A percentile compares a stretch with the other conserved stretches of the same genome.
These are phyloP conservation scores for Aricia agestis DNA, from an alignment of 1,140 invertebrate species.

Conservation along the genomic window DNA sequence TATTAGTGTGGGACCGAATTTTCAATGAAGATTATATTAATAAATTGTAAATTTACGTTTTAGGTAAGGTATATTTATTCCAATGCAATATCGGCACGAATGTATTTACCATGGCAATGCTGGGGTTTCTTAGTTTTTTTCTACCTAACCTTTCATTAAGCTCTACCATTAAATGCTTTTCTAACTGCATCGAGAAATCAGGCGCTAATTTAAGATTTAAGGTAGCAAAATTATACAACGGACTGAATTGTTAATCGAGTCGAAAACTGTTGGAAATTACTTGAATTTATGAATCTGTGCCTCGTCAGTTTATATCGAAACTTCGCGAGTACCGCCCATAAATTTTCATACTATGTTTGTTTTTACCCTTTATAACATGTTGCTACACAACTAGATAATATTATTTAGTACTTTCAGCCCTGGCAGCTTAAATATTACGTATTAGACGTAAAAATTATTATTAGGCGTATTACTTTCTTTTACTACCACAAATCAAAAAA, in stretches of 20 bases:
- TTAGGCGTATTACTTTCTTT: no score
- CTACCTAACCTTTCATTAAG: no score
- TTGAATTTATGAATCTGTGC: slow-evolving; percentile 20
- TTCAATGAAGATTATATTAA: neutral
- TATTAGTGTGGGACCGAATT: neutral
- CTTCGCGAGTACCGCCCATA: slow-evolving; percentile 23
- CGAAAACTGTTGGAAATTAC: slow-evolving; percentile 7
- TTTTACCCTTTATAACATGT: neutral
- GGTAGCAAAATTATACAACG: slow-evolving; percentile 13
- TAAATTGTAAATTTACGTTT: neutral
- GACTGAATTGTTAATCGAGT: slow-evolving; percentile 18
- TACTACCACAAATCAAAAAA: no score
- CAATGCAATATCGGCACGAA: no score
- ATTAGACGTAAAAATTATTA: no score
- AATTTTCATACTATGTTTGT: slow-evolving; percentile 17
- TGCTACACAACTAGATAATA: neutral
- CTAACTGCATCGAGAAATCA: neutral
- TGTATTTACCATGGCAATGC: no score
- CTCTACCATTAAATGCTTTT: no score
- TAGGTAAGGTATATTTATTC: neutral
- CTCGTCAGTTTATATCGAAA: slow-evolving; percentile 24
- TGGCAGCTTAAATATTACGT: no score
- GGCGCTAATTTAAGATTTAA: slow-evolving; percentile 7
- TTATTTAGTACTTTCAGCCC: neutral
- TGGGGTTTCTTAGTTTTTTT: no score